Percentiles rank a stretch among this genome's conserved stretches.
Conservation (phyloP, 2,888 invertebrate species). For the Andrena dorsata region DNA sequence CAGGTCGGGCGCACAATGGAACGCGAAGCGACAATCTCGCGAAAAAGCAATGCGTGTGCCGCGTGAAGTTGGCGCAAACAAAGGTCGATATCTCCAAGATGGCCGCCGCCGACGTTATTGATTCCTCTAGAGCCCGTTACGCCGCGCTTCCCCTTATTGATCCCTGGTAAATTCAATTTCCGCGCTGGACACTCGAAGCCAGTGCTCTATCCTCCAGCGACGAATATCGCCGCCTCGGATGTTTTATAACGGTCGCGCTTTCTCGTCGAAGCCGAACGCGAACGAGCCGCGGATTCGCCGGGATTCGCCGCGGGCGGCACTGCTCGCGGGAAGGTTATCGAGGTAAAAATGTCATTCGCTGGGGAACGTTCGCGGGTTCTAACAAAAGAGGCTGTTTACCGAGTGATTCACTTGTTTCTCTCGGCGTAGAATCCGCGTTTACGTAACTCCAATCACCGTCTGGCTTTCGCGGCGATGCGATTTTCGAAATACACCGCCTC, state of each 20-base stretch:
- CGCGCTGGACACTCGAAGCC: background rate
- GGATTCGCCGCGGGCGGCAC: background rate
- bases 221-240: no score
- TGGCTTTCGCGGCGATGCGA: background rate
- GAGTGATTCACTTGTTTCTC: background rate
- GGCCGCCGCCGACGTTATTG: constrained; percentile 56
- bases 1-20: constrained; percentile 53
- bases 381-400: background rate
- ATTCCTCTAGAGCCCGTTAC: constrained; percentile 61
- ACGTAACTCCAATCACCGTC: background rate
- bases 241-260: no score
- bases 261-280: no score
- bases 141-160: constrained; percentile 18
- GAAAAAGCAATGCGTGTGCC: constrained; percentile 76
- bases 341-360: background rate
- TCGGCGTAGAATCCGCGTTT: background rate
- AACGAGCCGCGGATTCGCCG: background rate
- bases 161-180: constrained; percentile 35
- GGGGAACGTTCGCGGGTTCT: background rate
- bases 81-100: constrained; percentile 71
- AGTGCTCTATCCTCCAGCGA: no score
- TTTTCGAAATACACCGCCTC: no score
- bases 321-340: background rate
- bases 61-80: constrained; percentile 76
- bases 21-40: constrained; percentile 71